phyloP scores from a whole-genome alignment of 1,140 invertebrate species.

The Caerostris extrusa region DNA sequence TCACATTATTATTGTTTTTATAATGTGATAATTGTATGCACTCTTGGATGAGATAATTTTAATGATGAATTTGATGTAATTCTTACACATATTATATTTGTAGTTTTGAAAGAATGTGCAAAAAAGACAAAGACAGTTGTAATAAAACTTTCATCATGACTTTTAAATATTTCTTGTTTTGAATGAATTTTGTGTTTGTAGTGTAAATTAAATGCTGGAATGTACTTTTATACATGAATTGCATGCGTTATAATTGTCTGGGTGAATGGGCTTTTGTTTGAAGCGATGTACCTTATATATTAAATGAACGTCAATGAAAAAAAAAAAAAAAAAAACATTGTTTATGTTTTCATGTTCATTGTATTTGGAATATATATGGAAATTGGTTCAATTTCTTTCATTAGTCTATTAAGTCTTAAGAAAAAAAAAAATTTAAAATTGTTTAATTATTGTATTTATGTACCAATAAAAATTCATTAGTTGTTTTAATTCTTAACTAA shows the following conservation, averaged over 20 bases:
- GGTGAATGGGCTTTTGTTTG: slow-evolving; percentile 40
- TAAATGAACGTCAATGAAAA: slow-evolving; percentile 14
- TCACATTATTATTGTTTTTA: background rate
- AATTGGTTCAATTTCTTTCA: too few species aligned
- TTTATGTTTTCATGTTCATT: slow-evolving; percentile 8
- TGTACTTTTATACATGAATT: slow-evolving; percentile 47
- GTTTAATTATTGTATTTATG: too few species aligned
- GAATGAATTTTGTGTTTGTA: slow-evolving; percentile 47
- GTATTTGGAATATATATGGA: background rate
- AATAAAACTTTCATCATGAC: slow-evolving; percentile 21
- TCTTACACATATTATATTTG: background rate
- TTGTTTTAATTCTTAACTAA: too few species aligned
- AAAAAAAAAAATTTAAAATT: too few species aligned
- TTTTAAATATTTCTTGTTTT: slow-evolving; percentile 35
- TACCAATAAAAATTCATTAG: too few species aligned
- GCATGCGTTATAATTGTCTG: background rate
- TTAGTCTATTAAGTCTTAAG: too few species aligned
- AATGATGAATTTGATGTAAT: background rate
- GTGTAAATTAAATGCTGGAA: slow-evolving; percentile 21
- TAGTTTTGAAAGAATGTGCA: background rate
- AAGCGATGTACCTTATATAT: slow-evolving; percentile 47
- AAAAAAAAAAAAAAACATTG: background rate
- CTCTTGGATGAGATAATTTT: background rate
- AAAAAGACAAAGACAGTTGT: background rate
- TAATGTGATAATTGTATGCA: background rate